Conservation (phyloP, 2,113 vertebrate genomes). For the Mesocricetus auratus region DNA sequence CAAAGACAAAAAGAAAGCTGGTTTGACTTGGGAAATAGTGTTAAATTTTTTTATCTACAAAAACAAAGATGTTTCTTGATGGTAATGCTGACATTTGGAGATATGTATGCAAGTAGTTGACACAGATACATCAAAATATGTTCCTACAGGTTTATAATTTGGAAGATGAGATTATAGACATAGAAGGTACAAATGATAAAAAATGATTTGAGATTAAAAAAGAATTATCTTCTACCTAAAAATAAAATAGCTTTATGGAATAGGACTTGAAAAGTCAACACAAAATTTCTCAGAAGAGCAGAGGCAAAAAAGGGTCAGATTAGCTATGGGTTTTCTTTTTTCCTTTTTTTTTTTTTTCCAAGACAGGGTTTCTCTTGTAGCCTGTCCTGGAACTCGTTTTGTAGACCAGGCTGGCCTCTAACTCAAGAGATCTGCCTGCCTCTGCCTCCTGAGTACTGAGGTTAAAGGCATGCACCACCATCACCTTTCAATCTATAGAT, state of each 20-base stretch:
- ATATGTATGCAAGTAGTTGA: slow-evolving; percentile 32
- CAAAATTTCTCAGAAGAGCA: neutral
- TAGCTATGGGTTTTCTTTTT: neutral
- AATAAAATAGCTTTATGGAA: slow-evolving; percentile 3
- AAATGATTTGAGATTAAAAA: neutral
- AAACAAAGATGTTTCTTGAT: slow-evolving; percentile 2
- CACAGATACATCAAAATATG: slow-evolving; percentile 30
- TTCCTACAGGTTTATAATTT: neutral
- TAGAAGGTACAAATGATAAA: slow-evolving; percentile 30
- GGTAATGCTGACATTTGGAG: neutral
- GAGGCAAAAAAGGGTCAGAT: neutral
- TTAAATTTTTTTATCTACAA: neutral
- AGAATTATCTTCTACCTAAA: neutral
- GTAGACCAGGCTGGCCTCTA: too few relatives aligned
- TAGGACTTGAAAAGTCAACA: neutral
- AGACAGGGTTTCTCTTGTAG: too few relatives aligned
- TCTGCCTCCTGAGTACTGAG: too few relatives aligned
- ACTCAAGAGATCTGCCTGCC: too few relatives aligned
- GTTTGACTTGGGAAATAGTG: neutral
- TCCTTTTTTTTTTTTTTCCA: too few relatives aligned
- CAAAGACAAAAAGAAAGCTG: neutral
- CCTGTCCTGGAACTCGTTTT: too few relatives aligned
- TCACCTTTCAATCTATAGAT: neutral
- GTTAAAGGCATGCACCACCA: too few relatives aligned
- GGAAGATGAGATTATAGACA: slow-evolving; percentile 41